Conservation (phyloP, 35 echinoderm and acorn worm species). For the Ptychodera flava region DNA sequence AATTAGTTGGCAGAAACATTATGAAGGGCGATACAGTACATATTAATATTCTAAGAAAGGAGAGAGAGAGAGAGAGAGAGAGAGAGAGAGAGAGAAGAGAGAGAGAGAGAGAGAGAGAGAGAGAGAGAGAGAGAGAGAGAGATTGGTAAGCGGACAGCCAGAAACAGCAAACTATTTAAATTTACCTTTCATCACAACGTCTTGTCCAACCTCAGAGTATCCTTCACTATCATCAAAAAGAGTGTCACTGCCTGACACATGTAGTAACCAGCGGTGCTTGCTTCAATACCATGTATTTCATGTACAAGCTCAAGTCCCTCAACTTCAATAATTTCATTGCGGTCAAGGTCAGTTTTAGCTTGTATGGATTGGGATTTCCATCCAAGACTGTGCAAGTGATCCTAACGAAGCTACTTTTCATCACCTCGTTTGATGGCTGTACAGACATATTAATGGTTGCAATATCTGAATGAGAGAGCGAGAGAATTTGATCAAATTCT, state of each 20-base stretch:
- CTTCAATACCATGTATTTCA: not conserved
- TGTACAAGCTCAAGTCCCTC: not conserved
- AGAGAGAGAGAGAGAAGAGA: too few species aligned
- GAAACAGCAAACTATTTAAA: too few species aligned
- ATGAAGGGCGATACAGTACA: too few species aligned
- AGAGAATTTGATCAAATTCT: too few species aligned
- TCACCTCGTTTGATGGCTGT: not conserved
- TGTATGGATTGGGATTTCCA: not conserved
- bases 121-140: too few species aligned
- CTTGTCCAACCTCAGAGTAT: not conserved
- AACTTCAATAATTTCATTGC: not conserved
- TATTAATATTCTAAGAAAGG: too few species aligned
- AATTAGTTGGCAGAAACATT: too few species aligned
- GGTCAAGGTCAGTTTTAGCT: not conserved
- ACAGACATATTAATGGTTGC: not conserved
- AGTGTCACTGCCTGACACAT: not conserved
- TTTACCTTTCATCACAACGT: not conserved
- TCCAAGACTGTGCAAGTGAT: not conserved
- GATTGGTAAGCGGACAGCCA: too few species aligned
- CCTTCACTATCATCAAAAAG: not conserved
- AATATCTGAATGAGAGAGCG: too few species aligned
- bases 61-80: too few species aligned
- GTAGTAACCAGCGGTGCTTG: not conserved
- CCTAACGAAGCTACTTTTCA: not conserved
- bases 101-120: too few species aligned